Percentiles rank a stretch among this genome's conserved stretches.
These are phyloP conservation scores for Bostrychus sinensis DNA, from an alignment of 2,113 vertebrate genomes.

Conservation along the genomic window DNA sequence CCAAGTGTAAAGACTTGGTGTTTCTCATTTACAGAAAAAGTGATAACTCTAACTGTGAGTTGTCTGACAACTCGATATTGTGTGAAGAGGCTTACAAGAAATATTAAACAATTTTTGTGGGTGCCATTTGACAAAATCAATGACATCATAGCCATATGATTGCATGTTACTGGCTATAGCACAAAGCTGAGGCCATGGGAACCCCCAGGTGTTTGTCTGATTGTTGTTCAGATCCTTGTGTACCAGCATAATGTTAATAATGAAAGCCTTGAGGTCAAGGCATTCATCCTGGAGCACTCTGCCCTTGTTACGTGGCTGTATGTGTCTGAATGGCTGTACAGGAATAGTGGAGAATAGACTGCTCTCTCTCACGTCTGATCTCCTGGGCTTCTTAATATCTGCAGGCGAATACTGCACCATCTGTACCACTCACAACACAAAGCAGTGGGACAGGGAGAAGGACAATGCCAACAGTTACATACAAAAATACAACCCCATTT, in stretches of 20 bases:
- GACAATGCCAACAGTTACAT: conserved; percentile 32
- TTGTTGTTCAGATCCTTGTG: conserved; percentile 39
- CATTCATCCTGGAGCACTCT: conserved; percentile 31
- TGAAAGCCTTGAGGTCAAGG: conserved; percentile 42
- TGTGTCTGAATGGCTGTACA: conserved; percentile 46
- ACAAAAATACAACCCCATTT: conserved; percentile 7
- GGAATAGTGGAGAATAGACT: conserved; percentile 38
- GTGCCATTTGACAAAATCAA: conserved; percentile 60
- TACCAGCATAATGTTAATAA: conserved; percentile 45
- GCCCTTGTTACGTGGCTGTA: conserved; percentile 22
- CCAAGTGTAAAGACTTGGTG: too few species aligned
- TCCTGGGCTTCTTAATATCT: conserved; percentile 76
- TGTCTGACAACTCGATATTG: too few species aligned
- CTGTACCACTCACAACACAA: conserved; percentile 64
- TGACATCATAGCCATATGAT: conserved; percentile 84
- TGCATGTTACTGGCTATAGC: conserved; percentile 70
- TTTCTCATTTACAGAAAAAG: too few species aligned
- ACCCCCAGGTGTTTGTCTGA: conserved; percentile 12
- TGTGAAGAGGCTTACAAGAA: too few species aligned
- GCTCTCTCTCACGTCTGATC: conserved; percentile 52
- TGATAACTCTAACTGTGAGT: too few species aligned
- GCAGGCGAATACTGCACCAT: conserved; percentile 75
- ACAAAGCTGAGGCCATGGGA: conserved; percentile 35
- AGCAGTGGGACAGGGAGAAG: conserved; percentile 21
- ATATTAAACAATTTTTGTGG: too few species aligned